Base-by-base conservation (phyloP, 2,797 vertebrate genomes). In the Thaleichthys pacificus region DNA sequence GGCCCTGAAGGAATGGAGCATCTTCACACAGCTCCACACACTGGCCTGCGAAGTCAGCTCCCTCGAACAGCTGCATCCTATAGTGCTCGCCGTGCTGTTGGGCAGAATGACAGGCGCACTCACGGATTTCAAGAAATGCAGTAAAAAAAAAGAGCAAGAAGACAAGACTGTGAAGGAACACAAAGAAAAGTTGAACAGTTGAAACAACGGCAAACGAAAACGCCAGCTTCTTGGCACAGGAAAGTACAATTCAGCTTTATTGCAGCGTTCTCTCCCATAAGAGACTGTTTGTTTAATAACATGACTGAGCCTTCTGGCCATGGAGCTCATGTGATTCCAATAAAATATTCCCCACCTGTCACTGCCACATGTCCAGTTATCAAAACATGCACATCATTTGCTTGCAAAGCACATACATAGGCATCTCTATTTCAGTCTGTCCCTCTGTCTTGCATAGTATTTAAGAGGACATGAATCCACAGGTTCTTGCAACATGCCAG, bases 31-130 rank as follows among this genome's bases (percentile, higher is more conserved):
- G 85, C 89, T 96, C 94, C 90, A 96, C 88, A 67, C 93, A 91
- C 88, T 93, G 92, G 69, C 95, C 95, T 0, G 78, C 82, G 67
- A 96, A 96, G 72, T 93, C 91, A 82, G 89, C 91, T 21, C 86
- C 94, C 68, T 96, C 94, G 0, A 94, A 97, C 86, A 96, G 87
- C 87, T 96, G 90, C 2, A 96, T 88, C 75, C 92, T 90, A 87
- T 95, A 96, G 75, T 95, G 91, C 77, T 96, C 94, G 2, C 95
- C 94, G 0, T 95, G 95, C 95, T 96, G 74, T 3, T 75, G 77
- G 77, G 69, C 80, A 78, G 69, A 89, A 85, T 19, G 65, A 77
- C 77, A 85, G 22, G 67, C 22, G 3, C 28, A 54, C 66, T 66
- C 3, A 0, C 56, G 85, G 76, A 84, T 62, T 14, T 67, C 61